Percentiles rank a stretch among this genome's conserved stretches.
Evolutionary conservation across 1,140 invertebrate genomes (phyloP).

Genomic region (Vollenhovia emeryi): DNA sequence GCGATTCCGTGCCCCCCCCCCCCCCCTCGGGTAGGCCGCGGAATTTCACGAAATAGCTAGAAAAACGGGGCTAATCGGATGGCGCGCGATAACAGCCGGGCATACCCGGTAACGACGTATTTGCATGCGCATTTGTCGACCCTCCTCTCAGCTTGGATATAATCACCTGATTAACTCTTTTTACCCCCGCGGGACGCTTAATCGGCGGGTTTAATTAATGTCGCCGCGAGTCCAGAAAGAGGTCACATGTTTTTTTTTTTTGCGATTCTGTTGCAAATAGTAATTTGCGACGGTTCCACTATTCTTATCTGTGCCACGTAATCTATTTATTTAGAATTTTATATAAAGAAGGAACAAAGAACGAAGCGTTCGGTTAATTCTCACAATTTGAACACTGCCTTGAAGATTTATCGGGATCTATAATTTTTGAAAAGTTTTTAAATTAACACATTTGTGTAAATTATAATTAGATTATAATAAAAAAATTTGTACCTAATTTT

Average conservation of each 20-base stretch:
- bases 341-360: background rate
- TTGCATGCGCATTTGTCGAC: conserved; percentile 66
- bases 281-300: conserved; percentile 2
- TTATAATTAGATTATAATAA: background rate
- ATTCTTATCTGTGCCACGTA: background rate
- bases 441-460: background rate
- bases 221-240: background rate
- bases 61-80: conserved; percentile 72
- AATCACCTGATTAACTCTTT: conserved; percentile 47
- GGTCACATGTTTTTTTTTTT: conserved; percentile 6
- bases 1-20: conserved; percentile 53
- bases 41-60: conserved; percentile 67
- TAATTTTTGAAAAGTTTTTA: background rate
- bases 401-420: background rate
- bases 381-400: background rate
- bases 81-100: conserved; percentile 52
- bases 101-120: conserved; percentile 59
- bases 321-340: background rate
- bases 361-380: background rate
- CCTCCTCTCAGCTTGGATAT: conserved; percentile 5
- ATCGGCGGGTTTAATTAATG: conserved; percentile 15
- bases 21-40: conserved; percentile 9
- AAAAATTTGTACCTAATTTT: background rate
- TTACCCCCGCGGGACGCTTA: background rate
- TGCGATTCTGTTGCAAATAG: background rate